phyloP scores from a whole-genome alignment of 2,888 invertebrate species.

The Cerceris ruficornis region DNA sequence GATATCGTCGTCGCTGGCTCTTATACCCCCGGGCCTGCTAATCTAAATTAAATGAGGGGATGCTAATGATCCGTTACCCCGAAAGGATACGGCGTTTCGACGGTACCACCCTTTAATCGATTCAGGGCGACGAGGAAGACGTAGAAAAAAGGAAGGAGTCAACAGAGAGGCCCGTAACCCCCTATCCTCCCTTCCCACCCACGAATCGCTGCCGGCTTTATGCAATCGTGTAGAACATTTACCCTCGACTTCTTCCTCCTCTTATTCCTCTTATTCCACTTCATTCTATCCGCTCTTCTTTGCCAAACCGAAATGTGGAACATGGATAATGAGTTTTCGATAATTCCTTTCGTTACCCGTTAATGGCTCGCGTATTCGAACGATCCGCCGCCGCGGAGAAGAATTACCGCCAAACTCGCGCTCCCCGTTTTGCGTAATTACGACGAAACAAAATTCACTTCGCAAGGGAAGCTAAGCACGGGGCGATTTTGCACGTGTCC shows the following conservation, averaged over 20 bases:
- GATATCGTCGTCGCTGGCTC: slow-evolving; percentile 55
- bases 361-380: neutral
- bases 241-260: slow-evolving; percentile 27
- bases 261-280: slow-evolving; percentile 16
- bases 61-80: slow-evolving; percentile 74
- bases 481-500: no score
- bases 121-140: slow-evolving; percentile 55
- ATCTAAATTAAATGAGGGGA: slow-evolving; percentile 75
- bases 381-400: no score
- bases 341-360: slow-evolving; percentile 43
- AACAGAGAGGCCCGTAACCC: slow-evolving; percentile 8
- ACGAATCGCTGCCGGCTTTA: slow-evolving; percentile 59
- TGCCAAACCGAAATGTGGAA: slow-evolving; percentile 21
- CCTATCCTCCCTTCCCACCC: slow-evolving; percentile 33
- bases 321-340: slow-evolving; percentile 46
- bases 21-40: slow-evolving; percentile 62
- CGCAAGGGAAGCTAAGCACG: no score
- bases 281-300: neutral
- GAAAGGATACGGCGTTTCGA: slow-evolving; percentile 65
- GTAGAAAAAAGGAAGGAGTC: slow-evolving; percentile 40
- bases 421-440: no score
- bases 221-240: slow-evolving; percentile 66
- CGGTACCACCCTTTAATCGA: slow-evolving; percentile 65
- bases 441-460: no score
- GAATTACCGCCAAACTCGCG: no score